Conservation (phyloP, 1,140 invertebrate genomes). For the Drosophila malerkotliana region DNA sequence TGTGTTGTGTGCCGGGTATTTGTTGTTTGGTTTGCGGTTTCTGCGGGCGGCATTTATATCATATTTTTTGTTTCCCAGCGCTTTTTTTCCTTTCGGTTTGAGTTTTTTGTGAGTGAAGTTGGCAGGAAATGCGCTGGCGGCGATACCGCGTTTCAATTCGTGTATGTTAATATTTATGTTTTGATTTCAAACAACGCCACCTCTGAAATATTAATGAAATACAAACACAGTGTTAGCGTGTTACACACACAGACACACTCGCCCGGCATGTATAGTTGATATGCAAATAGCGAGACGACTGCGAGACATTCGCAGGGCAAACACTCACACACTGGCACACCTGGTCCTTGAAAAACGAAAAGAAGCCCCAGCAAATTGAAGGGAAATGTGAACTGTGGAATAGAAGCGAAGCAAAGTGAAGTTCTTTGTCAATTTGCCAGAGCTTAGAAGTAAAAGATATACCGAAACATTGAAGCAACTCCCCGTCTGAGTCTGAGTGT, state of each 20-base stretch:
- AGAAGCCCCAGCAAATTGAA: constrained; percentile 71
- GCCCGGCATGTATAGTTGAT: constrained; percentile 60
- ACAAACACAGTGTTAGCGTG: constrained; percentile 80
- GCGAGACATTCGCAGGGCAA: constrained; percentile 52
- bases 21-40: constrained; percentile 75
- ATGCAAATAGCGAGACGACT: constrained; percentile 72
- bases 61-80: constrained; percentile 54
- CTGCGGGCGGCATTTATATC: constrained; percentile 75
- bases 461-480: constrained; percentile 29
- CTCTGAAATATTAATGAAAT: constrained; percentile 83
- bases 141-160: constrained; percentile 80
- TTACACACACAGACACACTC: constrained; percentile 41
- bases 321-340: constrained; percentile 33
- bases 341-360: constrained; percentile 36
- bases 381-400: constrained; percentile 13
- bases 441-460: constrained; percentile 79
- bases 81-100: constrained; percentile 18
- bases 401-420: constrained; percentile 54
- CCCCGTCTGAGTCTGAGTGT: constrained; percentile 4
- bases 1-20: constrained; percentile 31
- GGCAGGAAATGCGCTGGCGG: constrained; percentile 69
- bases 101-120: constrained; percentile 17
- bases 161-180: constrained; percentile 83
- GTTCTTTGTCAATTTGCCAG: constrained; percentile 78
- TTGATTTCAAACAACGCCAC: constrained; percentile 82